phyloP scores from a whole-genome alignment of 1,140 invertebrate species.

The Grapholita molesta region DNA sequence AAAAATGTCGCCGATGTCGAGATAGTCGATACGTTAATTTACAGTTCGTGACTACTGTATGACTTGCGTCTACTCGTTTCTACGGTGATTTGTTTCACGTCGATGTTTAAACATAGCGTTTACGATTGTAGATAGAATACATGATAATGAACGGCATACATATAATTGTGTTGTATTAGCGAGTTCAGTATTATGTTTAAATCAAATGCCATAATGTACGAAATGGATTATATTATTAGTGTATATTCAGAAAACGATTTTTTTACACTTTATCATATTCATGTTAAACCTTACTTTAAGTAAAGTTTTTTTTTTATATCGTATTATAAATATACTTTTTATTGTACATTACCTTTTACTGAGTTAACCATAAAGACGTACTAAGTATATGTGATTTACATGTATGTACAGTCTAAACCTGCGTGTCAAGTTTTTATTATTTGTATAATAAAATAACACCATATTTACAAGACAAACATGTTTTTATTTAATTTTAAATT shows the following conservation, averaged over 20 bases:
- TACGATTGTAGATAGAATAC: conserved; percentile 22
- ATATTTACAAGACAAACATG: conserved; percentile 67
- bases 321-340: conserved; percentile 40
- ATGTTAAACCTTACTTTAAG: conserved; percentile 58
- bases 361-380: conserved; percentile 51
- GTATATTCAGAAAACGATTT: conserved; percentile 42
- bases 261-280: conserved; percentile 48
- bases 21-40: background rate
- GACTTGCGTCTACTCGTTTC: background rate
- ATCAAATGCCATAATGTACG: conserved; percentile 70
- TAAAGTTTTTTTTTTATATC: conserved; percentile 56
- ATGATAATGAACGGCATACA: conserved; percentile 50
- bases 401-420: conserved; percentile 73
- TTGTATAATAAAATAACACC: conserved; percentile 77
- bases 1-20: background rate
- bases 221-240: conserved; percentile 64
- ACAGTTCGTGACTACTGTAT: background rate
- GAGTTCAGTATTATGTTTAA: conserved; percentile 73
- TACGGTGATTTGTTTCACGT: background rate
- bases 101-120: background rate
- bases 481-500: conserved; percentile 26
- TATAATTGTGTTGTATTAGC: conserved; percentile 73
- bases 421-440: conserved; percentile 74
- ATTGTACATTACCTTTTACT: conserved; percentile 54
- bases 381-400: conserved; percentile 59